Percentiles rank a stretch among this genome's conserved stretches.
These are phyloP conservation scores for Nothobranchius kuhntae DNA, from an alignment of 2,113 vertebrate species.

Conservation along the genomic window DNA sequence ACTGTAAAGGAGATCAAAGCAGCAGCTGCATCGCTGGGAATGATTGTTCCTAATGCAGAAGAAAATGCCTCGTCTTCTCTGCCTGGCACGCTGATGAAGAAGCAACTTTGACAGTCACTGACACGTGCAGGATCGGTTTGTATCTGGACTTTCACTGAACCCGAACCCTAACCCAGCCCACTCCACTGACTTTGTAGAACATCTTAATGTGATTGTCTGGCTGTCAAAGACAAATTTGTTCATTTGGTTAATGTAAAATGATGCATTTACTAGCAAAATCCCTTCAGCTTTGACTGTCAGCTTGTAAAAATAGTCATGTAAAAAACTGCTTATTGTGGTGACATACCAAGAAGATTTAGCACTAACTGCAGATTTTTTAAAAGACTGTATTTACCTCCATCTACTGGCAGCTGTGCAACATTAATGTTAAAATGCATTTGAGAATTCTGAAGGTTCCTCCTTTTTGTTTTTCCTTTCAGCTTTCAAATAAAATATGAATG, in stretches of 20 bases:
- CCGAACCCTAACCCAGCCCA: slow-evolving; percentile 22
- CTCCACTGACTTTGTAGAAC: slow-evolving; percentile 74
- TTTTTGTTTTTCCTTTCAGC: slow-evolving; percentile 13
- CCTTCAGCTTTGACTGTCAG: not conserved
- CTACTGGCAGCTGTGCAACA: slow-evolving; percentile 33
- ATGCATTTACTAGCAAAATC: slow-evolving; percentile 12
- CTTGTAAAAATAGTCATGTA: slow-evolving; percentile 11
- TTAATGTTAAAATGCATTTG: not conserved
- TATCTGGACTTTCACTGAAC: slow-evolving; percentile 70
- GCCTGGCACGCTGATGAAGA: slow-evolving; percentile 78
- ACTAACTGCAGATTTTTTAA: not conserved
- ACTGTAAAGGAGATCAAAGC: slow-evolving; percentile 73
- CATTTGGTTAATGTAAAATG: slow-evolving; percentile 44
- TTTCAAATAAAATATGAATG: slow-evolving; percentile 17
- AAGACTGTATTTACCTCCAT: slow-evolving; percentile 35
- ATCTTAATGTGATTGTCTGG: slow-evolving; percentile 77
- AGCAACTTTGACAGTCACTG: slow-evolving; percentile 55
- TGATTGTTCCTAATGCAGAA: slow-evolving; percentile 81
- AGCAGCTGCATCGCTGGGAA: slow-evolving; percentile 78
- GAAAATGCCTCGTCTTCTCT: slow-evolving; percentile 76
- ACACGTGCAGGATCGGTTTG: slow-evolving; percentile 72
- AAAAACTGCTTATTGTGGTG: slow-evolving; percentile 15
- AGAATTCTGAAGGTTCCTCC: slow-evolving; percentile 20
- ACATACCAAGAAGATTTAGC: slow-evolving; percentile 3
- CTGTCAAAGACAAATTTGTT: slow-evolving; percentile 83